Conservation (phyloP, 2,797 vertebrate genomes). For the Macropus fuliginosus region DNA sequence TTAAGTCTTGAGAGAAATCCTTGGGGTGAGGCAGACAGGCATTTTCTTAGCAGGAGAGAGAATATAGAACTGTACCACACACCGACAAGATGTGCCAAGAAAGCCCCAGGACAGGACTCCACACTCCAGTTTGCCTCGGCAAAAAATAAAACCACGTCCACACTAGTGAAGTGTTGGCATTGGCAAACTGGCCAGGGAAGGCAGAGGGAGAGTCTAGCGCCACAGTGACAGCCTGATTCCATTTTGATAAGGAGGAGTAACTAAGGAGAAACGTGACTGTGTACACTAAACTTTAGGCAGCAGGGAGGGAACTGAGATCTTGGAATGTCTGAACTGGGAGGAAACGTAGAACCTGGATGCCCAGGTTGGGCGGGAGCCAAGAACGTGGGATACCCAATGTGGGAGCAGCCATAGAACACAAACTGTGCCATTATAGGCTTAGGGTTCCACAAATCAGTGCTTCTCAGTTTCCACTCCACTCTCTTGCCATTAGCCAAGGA, state of each 20-base stretch:
- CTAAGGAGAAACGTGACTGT: background rate
- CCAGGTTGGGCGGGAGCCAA: background rate
- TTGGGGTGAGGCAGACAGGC: background rate
- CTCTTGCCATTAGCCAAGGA: background rate
- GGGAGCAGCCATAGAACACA: background rate
- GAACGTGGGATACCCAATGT: background rate
- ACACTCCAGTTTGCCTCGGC: background rate
- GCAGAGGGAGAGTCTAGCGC: background rate
- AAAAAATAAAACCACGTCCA: background rate
- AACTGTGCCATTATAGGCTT: background rate
- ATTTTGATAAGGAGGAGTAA: background rate
- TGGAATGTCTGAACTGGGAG: background rate
- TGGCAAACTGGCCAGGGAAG: background rate
- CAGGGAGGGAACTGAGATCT: background rate
- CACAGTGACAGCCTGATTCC: background rate
- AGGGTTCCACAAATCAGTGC: background rate
- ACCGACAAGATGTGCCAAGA: background rate
- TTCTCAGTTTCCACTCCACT: background rate
- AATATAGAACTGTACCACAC: background rate
- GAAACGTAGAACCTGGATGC: background rate
- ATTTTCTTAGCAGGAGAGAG: background rate
- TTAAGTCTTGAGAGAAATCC: background rate
- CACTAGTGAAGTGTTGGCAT: background rate
- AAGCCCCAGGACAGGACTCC: background rate
- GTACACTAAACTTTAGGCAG: background rate